Conservation (phyloP, 2,113 vertebrate genomes). For the Seriola quinqueradiata region DNA sequence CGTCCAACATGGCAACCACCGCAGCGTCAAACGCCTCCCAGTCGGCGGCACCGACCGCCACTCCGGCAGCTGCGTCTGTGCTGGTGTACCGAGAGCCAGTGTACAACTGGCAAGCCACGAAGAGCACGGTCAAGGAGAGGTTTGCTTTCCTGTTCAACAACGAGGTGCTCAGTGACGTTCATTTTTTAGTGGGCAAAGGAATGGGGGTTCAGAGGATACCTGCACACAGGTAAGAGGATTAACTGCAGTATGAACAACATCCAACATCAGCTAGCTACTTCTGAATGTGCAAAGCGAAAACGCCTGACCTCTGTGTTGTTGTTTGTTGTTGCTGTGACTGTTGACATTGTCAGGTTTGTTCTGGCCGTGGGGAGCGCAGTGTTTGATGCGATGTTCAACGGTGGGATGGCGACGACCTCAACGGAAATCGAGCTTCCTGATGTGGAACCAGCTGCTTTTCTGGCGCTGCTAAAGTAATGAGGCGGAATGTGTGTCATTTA, state of each 20-base stretch:
- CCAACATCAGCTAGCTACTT: neutral
- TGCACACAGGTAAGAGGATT: constrained; percentile 89
- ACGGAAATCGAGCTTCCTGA: constrained; percentile 97
- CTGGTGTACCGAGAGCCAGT: constrained; percentile 90
- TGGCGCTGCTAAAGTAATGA: constrained; percentile 93
- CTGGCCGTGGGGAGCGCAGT: constrained; percentile 95
- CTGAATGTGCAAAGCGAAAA: neutral
- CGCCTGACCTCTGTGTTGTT: neutral
- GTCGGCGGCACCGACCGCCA: constrained; percentile 66
- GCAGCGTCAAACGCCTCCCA: constrained; percentile 76
- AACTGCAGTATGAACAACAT: fast-evolving
- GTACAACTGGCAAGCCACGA: constrained; percentile 97
- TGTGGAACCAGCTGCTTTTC: constrained; percentile 95
- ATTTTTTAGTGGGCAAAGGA: constrained; percentile 96
- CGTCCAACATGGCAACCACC: constrained; percentile 80
- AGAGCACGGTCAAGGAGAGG: constrained; percentile 94
- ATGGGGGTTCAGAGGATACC: constrained; percentile 95
- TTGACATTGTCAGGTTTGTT: constrained; percentile 88
- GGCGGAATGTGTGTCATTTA: neutral
- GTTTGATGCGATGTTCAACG: constrained; percentile 98
- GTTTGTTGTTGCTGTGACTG: neutral
- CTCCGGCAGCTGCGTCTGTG: constrained; percentile 84
- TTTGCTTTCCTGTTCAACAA: constrained; percentile 97
- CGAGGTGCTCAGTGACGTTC: constrained; percentile 97
- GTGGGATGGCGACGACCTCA: constrained; percentile 97